Conservation (phyloP, 2,113 vertebrate genomes). For the Datnioides undecimradiatus region DNA sequence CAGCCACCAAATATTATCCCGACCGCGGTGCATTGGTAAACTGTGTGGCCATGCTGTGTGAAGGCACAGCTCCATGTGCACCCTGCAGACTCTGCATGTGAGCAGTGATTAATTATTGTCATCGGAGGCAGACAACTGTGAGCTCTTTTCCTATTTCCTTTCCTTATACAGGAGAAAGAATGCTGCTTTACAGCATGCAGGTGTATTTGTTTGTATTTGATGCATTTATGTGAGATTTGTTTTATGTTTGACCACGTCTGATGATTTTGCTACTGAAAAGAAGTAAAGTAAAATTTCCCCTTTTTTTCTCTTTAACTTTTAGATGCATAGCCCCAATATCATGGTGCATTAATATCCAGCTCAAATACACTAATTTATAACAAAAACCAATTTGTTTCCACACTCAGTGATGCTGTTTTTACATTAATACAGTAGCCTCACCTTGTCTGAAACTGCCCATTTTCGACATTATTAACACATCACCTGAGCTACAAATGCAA, state of each 20-base stretch:
- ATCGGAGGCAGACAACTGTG: conserved; percentile 15
- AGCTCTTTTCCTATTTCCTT: background rate
- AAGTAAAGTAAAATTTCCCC: too few relatives aligned
- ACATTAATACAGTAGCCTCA: conserved; percentile 1
- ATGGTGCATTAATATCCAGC: background rate
- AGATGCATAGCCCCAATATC: background rate
- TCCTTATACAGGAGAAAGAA: background rate
- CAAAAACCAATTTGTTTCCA: background rate
- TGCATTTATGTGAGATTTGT: background rate
- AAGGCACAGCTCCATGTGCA: conserved; percentile 36
- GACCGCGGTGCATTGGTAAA: conserved; percentile 53
- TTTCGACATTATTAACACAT: conserved; percentile 20
- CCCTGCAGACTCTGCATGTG: conserved; percentile 37
- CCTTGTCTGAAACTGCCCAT: conserved; percentile 10
- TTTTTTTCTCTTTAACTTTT: too few relatives aligned
- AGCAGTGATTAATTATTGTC: conserved; percentile 59
- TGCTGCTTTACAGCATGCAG: background rate
- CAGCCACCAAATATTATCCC: conserved; percentile 68
- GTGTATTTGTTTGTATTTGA: background rate
- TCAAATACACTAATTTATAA: background rate
- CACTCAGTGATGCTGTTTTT: background rate
- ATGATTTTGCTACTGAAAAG: background rate
- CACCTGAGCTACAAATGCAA: conserved; percentile 36
- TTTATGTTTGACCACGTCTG: background rate
- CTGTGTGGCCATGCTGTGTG: conserved; percentile 41